phyloP scores from a whole-genome alignment of 2,113 vertebrate genomes.

The Sminthopsis crassicaudata region DNA sequence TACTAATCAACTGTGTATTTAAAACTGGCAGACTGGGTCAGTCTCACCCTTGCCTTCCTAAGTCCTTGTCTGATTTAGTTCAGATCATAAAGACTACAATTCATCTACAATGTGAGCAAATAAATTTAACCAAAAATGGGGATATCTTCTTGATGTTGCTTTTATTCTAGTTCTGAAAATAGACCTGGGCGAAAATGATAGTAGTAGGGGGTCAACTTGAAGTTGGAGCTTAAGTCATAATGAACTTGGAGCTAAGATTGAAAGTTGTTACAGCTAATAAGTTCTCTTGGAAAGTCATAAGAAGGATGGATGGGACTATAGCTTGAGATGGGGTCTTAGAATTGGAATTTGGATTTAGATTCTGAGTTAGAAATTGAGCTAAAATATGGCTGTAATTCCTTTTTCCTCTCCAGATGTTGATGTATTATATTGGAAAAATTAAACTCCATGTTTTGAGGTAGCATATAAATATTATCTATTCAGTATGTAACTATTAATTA shows the following conservation, averaged over 20 bases:
- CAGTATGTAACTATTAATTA: too few relatives aligned
- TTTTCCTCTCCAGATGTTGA: background rate
- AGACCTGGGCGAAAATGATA: too few relatives aligned
- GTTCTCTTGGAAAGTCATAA: background rate
- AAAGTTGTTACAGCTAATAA: background rate
- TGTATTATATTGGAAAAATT: background rate
- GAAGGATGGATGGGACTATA: background rate
- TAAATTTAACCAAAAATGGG: background rate
- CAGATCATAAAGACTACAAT: background rate
- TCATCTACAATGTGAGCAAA: background rate
- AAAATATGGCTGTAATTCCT: background rate
- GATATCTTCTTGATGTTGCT: background rate
- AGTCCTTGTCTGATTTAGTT: background rate
- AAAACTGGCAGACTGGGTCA: background rate
- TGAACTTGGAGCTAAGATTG: background rate
- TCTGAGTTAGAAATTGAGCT: background rate
- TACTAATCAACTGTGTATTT: background rate
- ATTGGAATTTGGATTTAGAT: background rate
- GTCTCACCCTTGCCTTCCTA: background rate
- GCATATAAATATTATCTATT: background rate
- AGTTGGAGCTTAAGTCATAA: background rate
- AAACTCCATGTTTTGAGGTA: background rate
- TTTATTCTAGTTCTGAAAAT: background rate
- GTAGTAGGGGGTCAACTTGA: background rate
- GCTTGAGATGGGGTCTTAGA: background rate